Percentiles rank a stretch among this genome's conserved stretches.
Conservation (phyloP, 2,113 vertebrate genomes). For the Centropristis striata region DNA sequence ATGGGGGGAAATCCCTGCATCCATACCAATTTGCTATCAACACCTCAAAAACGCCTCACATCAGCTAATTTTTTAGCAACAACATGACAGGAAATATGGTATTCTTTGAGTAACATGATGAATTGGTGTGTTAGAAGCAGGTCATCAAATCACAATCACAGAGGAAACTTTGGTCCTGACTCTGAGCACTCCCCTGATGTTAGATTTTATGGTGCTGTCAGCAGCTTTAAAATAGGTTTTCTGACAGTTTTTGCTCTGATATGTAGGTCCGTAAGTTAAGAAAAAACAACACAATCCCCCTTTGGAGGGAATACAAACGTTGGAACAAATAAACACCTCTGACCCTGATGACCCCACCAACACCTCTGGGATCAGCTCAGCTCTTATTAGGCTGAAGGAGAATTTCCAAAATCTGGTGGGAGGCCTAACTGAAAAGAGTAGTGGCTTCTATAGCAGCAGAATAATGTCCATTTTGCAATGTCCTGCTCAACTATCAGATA, state of each 20-base stretch:
- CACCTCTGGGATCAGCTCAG: background rate
- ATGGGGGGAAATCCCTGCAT: background rate
- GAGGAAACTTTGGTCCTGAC: background rate
- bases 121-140: background rate
- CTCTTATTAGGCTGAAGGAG: background rate
- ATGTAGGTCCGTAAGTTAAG: background rate
- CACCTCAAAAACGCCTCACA: background rate
- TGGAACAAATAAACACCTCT: background rate
- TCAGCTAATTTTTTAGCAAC: background rate
- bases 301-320: background rate
- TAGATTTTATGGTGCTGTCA: background rate
- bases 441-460: background rate
- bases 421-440: background rate
- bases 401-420: background rate
- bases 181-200: no score
- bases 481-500: background rate
- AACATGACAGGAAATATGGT: background rate
- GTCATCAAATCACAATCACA: background rate
- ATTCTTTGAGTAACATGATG: background rate
- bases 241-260: background rate
- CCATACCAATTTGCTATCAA: no score
- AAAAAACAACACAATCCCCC: background rate
- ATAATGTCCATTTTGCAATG: background rate
- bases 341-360: background rate
- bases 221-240: slow-evolving; percentile 2